These are phyloP conservation scores for Alexandromys fortis DNA, from an alignment of 2,113 vertebrate species.

Conservation along the genomic window DNA sequence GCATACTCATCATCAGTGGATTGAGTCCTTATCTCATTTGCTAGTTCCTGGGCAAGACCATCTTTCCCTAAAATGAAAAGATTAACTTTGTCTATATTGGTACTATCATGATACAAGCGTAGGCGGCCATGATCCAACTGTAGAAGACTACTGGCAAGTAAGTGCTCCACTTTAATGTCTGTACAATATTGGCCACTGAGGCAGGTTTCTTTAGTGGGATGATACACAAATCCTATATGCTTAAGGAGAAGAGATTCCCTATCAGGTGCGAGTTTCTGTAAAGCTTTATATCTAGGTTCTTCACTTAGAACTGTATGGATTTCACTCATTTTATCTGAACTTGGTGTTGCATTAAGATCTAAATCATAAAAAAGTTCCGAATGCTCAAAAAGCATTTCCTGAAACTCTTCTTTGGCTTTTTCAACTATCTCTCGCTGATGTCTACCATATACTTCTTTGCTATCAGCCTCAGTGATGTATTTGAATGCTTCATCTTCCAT, in stretches of 20 bases:
- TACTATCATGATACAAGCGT: constrained; percentile 95
- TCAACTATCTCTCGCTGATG: constrained; percentile 99
- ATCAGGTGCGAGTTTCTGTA: constrained; percentile 99
- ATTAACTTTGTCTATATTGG: constrained; percentile 97
- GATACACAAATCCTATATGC: constrained; percentile 99
- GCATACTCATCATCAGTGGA: constrained; percentile 99
- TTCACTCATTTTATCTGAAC: constrained; percentile 98
- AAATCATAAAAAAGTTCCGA: constrained; percentile 99
- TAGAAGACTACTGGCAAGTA: constrained; percentile 95
- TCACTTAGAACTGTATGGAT: constrained; percentile 97
- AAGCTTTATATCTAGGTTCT: constrained; percentile 97
- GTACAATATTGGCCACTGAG: constrained; percentile 96
- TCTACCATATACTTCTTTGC: constrained; percentile 95
- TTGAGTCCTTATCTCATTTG: constrained; percentile 97
- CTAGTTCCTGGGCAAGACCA: constrained; percentile 96
- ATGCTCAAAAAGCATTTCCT: constrained; percentile 99
- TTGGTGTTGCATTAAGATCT: constrained; percentile 98
- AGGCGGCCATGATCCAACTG: constrained; percentile 94
- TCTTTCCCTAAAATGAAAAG: constrained; percentile 98
- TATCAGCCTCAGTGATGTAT: constrained; percentile 96
- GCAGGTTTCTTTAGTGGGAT: constrained; percentile 99
- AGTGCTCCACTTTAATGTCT: constrained; percentile 97
- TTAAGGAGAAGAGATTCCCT: constrained; percentile 98
- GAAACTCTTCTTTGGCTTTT: constrained; percentile 99
- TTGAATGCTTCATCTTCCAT: constrained; percentile 98